Evolutionary conservation across 2,113 vertebrate species (phyloP), one percentile per base, ranked within the genome.

Genomic region (Prietella phreatophila): DNA sequence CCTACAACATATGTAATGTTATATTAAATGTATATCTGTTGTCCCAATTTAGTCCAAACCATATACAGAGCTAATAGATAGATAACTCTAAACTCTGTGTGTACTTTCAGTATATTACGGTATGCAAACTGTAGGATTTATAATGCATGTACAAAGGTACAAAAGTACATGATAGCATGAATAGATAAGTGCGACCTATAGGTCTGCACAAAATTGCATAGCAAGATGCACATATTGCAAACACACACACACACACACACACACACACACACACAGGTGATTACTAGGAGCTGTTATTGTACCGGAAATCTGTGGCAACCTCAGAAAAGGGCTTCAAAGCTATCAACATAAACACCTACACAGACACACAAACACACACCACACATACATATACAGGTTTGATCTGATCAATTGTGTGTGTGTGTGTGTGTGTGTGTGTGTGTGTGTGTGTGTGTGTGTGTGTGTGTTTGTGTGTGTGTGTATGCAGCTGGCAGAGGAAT

Each of bases 371-470:
- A 36, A 82, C 50, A 69, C 33, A 73, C 75, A 50, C 42, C 69
- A 67, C 47, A 78, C 65, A 78, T 30, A 83, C 69, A 83, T 42
- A 78, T 56, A 53, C 39, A 36, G 50, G 27, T 56, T 58, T 50
- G 27, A 76, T 76, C 56, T 88, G 47, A 83, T 78, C 56, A 76
- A 5, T 15, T 73, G 69, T 39, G 69, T 73, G 36, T 73, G 69
- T 73, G 69, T 73, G 71, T 73, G 60, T 50, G 50, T 88, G 69
- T 65, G 86, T 87, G 80, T 83, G 53, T 83, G 82, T 71, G 53
- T 81, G 87, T 73, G 53, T 85, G 65, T 81, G 53, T 88, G 65
- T 79, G 36, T 86, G n/a, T n/a, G n/a, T n/a, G n/a, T n/a, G n/a
- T n/a, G n/a, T n/a, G n/a, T n/a, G n/a, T n/a, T n/a, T n/a, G n/a